These are phyloP conservation scores for Puntigrus tetrazona DNA, from an alignment of 2,113 vertebrate genomes.

Conservation along the genomic window DNA sequence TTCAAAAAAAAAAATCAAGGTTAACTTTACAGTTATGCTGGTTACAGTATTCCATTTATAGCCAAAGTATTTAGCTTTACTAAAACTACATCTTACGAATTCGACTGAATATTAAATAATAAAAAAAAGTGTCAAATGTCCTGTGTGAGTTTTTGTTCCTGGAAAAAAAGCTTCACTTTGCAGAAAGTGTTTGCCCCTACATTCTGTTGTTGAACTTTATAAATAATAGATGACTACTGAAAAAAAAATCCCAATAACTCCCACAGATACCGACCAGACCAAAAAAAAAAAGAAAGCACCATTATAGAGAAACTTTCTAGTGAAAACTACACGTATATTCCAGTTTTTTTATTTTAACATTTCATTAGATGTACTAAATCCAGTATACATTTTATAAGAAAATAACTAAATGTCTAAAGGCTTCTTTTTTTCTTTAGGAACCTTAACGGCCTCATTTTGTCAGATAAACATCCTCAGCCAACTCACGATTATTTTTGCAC, in stretches of 20 bases:
- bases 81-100: background rate
- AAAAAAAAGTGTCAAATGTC: background rate
- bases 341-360: background rate
- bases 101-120: background rate
- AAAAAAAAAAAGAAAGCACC: too few species aligned
- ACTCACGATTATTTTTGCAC: background rate
- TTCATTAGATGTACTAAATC: background rate
- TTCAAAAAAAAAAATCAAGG: too few species aligned
- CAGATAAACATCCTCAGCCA: background rate
- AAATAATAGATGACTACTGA: background rate
- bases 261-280: background rate
- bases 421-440: background rate
- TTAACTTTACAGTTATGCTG: too few species aligned
- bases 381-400: background rate
- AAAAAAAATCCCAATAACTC: background rate
- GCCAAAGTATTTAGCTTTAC: background rate
- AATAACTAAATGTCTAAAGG: background rate
- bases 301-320: background rate
- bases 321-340: background rate
- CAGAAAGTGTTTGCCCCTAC: conserved; percentile 10
- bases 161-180: background rate
- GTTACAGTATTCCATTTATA: too few species aligned
- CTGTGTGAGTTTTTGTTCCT: background rate
- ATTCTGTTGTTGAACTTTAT: background rate
- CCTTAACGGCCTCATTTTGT: background rate